phyloP scores from a whole-genome alignment of 2,113 vertebrate genomes.

The Climacteris rufus region DNA sequence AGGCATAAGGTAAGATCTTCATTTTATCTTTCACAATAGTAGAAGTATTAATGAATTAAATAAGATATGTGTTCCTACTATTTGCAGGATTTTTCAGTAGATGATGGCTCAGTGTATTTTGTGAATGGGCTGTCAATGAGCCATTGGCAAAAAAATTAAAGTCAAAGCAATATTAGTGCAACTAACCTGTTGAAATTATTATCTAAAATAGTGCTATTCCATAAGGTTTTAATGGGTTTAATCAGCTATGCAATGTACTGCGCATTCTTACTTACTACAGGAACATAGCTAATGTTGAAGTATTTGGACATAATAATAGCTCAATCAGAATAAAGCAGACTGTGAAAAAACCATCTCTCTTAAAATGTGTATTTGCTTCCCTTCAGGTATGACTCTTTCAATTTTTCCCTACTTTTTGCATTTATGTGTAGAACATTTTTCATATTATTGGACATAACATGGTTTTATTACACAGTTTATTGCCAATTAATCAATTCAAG shows the following conservation, averaged over 20 bases:
- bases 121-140: not conserved
- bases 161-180: not conserved
- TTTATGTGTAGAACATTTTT: not conserved
- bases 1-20: not conserved
- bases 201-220: not conserved
- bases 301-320: not conserved
- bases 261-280: not conserved
- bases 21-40: not conserved
- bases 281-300: not conserved
- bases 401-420: not conserved
- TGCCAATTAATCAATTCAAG: slow-evolving; percentile 6
- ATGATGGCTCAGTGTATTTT: not conserved
- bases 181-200: not conserved
- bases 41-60: not conserved
- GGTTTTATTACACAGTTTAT: slow-evolving; percentile 10
- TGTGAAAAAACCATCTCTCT: not conserved
- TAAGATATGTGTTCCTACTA: not conserved
- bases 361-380: not conserved
- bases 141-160: not conserved
- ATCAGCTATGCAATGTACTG: not conserved
- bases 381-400: not conserved
- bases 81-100: not conserved
- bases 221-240: not conserved
- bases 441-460: slow-evolving; percentile 4
- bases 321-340: not conserved